Percentiles rank a stretch among this genome's conserved stretches.
Evolutionary conservation across 2,888 invertebrate species (phyloP).

Genomic region (Tipula unca): DNA sequence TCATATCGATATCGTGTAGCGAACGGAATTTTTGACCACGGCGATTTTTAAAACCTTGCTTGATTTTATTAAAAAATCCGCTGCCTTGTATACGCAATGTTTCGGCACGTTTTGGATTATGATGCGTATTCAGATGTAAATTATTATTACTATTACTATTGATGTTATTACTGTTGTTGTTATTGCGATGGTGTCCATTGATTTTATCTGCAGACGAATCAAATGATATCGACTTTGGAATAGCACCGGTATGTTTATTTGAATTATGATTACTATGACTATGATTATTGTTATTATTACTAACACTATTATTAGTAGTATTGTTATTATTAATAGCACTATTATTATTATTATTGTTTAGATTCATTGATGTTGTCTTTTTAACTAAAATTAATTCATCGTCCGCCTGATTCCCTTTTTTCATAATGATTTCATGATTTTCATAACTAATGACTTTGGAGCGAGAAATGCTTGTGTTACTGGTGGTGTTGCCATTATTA

Average conservation of each 20-base stretch:
- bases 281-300: conserved; percentile 19
- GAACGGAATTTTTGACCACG: conserved; percentile 44
- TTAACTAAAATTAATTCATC: conserved; percentile 18
- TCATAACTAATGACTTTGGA: not conserved
- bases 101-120: not conserved
- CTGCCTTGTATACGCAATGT: conserved; percentile 38
- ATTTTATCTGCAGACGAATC: conserved; percentile 81
- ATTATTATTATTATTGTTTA: not conserved
- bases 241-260: conserved; percentile 56
- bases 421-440: not conserved
- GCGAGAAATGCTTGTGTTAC: conserved; percentile 26
- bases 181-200: conserved; percentile 44
- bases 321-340: conserved; percentile 22
- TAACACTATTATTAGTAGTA: conserved; percentile 24
- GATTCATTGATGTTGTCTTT: conserved; percentile 14
- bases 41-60: conserved; percentile 57
- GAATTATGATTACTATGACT: conserved; percentile 18
- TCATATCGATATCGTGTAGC: conserved; percentile 20
- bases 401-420: conserved; percentile 2
- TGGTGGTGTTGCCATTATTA: not conserved
- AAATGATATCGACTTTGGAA: conserved; percentile 86
- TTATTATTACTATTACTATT: not conserved
- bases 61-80: conserved; percentile 65
- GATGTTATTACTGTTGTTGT: conserved; percentile 28
- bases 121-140: not conserved